Evolutionary conservation across 2,113 vertebrate genomes (phyloP).

Genomic region (Dryoscopus gambensis): DNA sequence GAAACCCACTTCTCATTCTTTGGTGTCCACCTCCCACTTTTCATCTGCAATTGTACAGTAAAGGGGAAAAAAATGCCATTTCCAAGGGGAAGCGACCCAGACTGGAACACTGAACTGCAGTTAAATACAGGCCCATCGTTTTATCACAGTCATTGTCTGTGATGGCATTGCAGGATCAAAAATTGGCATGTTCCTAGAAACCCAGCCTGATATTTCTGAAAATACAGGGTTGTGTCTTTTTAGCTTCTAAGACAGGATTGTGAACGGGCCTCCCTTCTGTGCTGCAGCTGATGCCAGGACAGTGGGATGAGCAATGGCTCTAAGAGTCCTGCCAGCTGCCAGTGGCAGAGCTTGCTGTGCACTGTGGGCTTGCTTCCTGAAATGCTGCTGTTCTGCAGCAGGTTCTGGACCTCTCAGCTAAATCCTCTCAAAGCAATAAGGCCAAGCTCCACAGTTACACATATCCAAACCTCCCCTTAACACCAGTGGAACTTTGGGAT

Average conservation of each 20-base stretch:
- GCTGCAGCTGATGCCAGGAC: neutral
- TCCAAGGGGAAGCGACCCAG: neutral
- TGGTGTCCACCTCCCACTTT: neutral
- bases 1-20: neutral
- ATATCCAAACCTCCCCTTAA: neutral
- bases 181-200: neutral
- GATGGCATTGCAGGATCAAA: neutral
- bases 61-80: neutral
- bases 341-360: neutral
- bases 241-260: neutral
- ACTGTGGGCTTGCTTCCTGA: neutral
- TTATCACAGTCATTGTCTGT: neutral
- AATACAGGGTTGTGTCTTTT: neutral
- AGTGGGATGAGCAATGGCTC: neutral
- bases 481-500: neutral
- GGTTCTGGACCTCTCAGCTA: neutral
- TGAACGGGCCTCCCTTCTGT: neutral
- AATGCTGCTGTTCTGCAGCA: neutral
- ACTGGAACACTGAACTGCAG: neutral
- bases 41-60: neutral
- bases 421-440: neutral
- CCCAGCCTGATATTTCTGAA: neutral
- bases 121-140: neutral
- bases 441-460: neutral
- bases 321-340: neutral